Evolutionary conservation across 2,113 vertebrate genomes (phyloP), one percentile per base, ranked within the genome.

Genomic region (Chionodraco myersi): DNA sequence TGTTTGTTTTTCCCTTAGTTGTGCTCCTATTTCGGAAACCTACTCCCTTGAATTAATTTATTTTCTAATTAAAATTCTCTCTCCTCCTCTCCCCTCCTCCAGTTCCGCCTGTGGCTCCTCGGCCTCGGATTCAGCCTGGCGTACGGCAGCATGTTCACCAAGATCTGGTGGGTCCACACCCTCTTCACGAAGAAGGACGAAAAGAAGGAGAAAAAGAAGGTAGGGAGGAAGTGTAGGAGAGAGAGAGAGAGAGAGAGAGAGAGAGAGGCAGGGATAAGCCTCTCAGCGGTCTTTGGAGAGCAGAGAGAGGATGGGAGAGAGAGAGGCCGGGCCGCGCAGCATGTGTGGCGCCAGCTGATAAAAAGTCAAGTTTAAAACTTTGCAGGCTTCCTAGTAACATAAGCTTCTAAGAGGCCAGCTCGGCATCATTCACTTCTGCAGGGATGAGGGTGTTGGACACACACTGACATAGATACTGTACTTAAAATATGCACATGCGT

Each of bases 91-190:
- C 18, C 21, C 15, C 21, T 12, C 34, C 47, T 72, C 13, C 67
- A 89, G 74, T 95, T 95, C 73, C 97, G 97, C 2, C 94, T 99
- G 70, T 99, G 97, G 97, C 95, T 98, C 18, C 92, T 99, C 1
- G 97, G 97, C 6, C 90, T 99, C 53, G 97, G 97, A 23, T 99
- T 99, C 90, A 98, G 97, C 86, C 87, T 99, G 88, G 97, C 96
- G 0, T 99, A 99, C 0, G 97, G 97, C 91, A 98, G 97, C 91
- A 99, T 99, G 97, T 99, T 99, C 93, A 99, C 97, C 62, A 99
- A 99, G 94, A 98, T 99, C 93, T 98, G 97, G 97, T 99, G 97
- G 97, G 97, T 99, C 51, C 97, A 99, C 90, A 98, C 97, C 0
- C 96, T 98, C 70, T 98, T 98, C 93, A 98, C 97, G 10, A 99